Base-by-base conservation (phyloP, 1,140 invertebrate genomes). In the Bactericera cockerelli region DNA sequence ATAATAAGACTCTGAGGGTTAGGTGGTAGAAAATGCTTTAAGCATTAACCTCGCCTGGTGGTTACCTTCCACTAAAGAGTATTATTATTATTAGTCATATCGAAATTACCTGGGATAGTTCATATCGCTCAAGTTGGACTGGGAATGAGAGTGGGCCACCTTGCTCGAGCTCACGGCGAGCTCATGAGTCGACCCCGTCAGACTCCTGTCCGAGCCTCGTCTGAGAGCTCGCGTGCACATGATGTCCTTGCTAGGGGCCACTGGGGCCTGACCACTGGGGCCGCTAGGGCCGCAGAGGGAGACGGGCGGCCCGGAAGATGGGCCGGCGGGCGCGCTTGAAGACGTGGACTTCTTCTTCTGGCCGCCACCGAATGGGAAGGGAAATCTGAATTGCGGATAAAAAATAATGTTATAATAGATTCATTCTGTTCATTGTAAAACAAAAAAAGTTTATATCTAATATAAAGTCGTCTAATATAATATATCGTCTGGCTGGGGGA, bases 131-230 rank as follows among this genome's bases (percentile, higher is more conserved):
- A 90, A 77, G 71, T 89, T 88, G 56, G 83, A 85, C 66, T 89
- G 87, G 62, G 83, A 86, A 69, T 85, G 82, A 2, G 82, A 85
- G 69, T 84, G 82, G 26, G 83, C 81, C 58, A 88, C 84, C 56
- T 77, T 74, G 54, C 70, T 64, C 59, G 71, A 70, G 63, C 79
- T 80, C 33, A 86, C 74, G 13, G 83, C 83, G 61, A 87, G 73
- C 67, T 87, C 86, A 70, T 87, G 85, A 4, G 82, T 84, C 2
- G 84, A 86, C 55, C 85, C 86, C 0, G 83, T 83, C n/a, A 88
- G 75, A 64, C 84, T 88, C 42, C 86, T 78, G 70, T 88, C 86
- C 63, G 84, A 87, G 62, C 85, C 86, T 24, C 86, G 76, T 13
- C 86, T 49, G 4, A 49, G 19, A 19, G 42, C 42, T 8, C 42